phyloP scores from a whole-genome alignment of 2,888 invertebrate species.

The Parnassius mnemosyne region DNA sequence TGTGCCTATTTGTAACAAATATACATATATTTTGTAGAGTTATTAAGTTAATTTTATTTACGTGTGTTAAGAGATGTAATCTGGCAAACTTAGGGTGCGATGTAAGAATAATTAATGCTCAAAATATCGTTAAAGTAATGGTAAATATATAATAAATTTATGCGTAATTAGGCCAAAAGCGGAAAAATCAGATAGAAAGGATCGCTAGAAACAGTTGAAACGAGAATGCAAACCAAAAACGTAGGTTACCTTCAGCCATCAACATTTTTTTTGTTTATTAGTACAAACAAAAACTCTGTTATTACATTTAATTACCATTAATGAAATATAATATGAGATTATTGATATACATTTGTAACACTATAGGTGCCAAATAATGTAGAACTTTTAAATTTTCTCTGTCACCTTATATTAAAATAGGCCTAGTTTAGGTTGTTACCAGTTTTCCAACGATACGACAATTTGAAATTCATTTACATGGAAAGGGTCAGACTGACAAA shows the following conservation, averaged over 20 bases:
- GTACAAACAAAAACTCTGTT: constrained; percentile 56
- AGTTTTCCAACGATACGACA: constrained; percentile 69
- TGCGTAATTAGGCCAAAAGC: constrained; percentile 50
- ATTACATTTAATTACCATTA: constrained; percentile 46
- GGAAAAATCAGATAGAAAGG: constrained; percentile 32
- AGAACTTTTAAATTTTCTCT: constrained; percentile 59
- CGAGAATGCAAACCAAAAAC: constrained; percentile 73
- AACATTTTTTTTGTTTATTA: constrained; percentile 54
- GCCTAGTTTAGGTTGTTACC: constrained; percentile 77
- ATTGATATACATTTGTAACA: constrained; percentile 54
- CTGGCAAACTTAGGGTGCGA: constrained; percentile 63
- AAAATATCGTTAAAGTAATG: constrained; percentile 60
- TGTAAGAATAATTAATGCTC: constrained; percentile 65
- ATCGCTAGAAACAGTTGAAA: constrained; percentile 46
- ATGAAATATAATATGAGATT: constrained; percentile 45
- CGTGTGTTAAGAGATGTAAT: constrained; percentile 66
- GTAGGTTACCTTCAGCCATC: constrained; percentile 78
- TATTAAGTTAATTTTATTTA: constrained; percentile 77
- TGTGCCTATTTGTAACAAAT: constrained; percentile 72
- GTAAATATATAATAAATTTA: constrained; percentile 45
- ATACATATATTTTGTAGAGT: constrained; percentile 70
- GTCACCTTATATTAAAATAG: constrained; percentile 63
- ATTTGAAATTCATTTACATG: constrained; percentile 73
- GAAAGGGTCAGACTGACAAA: constrained; percentile 80
- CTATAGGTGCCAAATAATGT: constrained; percentile 77